These are phyloP conservation scores for Syrmaticus mikado DNA, from an alignment of 2,113 vertebrate genomes.

Conservation along the genomic window DNA sequence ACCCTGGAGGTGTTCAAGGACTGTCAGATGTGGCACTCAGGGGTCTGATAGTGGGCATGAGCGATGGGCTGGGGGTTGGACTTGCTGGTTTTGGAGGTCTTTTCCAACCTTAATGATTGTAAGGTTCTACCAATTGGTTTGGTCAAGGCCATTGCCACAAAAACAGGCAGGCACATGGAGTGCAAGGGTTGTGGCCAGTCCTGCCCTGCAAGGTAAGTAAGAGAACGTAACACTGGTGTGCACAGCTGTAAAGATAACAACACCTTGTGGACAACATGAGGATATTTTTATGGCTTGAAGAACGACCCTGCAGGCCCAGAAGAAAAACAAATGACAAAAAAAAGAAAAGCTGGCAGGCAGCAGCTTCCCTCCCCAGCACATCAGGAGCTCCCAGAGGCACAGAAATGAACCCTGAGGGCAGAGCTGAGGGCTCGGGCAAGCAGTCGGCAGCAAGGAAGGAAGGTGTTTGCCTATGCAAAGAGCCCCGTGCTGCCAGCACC, in stretches of 20 bases:
- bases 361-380: neutral
- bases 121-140: neutral
- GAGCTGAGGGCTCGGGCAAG: no score
- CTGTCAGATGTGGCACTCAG: no score
- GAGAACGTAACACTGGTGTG: neutral
- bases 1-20: no score
- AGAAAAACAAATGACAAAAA: neutral
- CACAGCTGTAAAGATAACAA: neutral
- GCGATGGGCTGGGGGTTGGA: neutral
- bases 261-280: neutral
- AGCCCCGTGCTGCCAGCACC: neutral
- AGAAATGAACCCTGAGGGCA: neutral
- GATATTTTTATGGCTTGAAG: neutral
- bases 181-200: neutral
- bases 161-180: neutral
- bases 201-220: neutral
- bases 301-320: neutral
- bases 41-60: no score
- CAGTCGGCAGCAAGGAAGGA: neutral
- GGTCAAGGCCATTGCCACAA: neutral
- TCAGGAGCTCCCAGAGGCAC: neutral
- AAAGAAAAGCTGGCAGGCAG: neutral
- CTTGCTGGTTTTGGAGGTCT: neutral
- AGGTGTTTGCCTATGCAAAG: conserved; percentile 7
- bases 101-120: no score